Percentiles rank a stretch among this genome's conserved stretches.
Conservation (phyloP, 2,797 vertebrate species). For the Trematocara caparti region DNA sequence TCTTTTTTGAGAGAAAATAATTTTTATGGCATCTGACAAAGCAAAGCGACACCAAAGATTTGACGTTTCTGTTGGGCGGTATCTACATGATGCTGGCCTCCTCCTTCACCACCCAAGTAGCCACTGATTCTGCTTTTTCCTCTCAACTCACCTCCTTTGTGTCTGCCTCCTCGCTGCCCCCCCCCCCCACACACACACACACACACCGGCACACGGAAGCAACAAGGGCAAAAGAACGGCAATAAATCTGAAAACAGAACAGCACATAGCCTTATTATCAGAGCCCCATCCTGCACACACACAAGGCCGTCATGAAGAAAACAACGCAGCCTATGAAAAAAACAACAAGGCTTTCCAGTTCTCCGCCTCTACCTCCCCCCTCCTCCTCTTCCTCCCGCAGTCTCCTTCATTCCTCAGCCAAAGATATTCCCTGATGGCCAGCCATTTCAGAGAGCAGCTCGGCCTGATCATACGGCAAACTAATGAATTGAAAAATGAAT, state of each 20-base stretch:
- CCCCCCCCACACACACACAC: neutral
- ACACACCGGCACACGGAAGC: constrained; percentile 53
- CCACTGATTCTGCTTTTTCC: constrained; percentile 48
- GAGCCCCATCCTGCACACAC: constrained; percentile 59
- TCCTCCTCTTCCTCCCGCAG: constrained; percentile 59
- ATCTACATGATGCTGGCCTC: constrained; percentile 45
- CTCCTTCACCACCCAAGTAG: constrained; percentile 45
- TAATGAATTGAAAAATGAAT: constrained; percentile 84
- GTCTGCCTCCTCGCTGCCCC: constrained; percentile 43
- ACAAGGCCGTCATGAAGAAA: constrained; percentile 66
- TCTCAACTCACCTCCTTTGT: constrained; percentile 54
- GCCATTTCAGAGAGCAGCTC: constrained; percentile 76
- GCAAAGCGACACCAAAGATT: constrained; percentile 75
- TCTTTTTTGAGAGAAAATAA: constrained; percentile 40
- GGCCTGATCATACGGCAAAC: constrained; percentile 78
- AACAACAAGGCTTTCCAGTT: constrained; percentile 59
- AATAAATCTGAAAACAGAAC: constrained; percentile 74
- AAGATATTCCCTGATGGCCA: constrained; percentile 76
- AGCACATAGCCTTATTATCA: constrained; percentile 75
- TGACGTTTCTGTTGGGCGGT: constrained; percentile 51
- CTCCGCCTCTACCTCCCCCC: constrained; percentile 52
- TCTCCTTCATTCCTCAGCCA: constrained; percentile 68
- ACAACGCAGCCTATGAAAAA: constrained; percentile 55
- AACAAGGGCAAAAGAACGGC: constrained; percentile 72
- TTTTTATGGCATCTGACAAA: constrained; percentile 63